These are phyloP conservation scores for Callaeas wilsoni DNA, from an alignment of 2,113 vertebrate genomes.

Conservation along the genomic window DNA sequence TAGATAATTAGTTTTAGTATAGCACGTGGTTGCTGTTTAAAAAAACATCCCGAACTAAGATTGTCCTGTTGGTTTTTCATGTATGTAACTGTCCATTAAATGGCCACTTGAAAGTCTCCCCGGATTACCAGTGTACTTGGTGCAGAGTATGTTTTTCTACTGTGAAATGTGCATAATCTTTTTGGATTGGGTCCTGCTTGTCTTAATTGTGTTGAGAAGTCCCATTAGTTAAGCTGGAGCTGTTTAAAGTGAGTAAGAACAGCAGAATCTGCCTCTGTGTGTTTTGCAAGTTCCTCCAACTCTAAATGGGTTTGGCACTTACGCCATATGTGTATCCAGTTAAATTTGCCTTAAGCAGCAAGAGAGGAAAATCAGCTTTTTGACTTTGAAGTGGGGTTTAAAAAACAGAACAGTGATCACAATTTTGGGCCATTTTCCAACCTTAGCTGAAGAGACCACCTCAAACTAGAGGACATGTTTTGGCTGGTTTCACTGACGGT, in stretches of 20 bases:
- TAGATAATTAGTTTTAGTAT: not conserved
- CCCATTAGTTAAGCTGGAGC: conserved; percentile 21
- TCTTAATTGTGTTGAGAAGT: conserved; percentile 18
- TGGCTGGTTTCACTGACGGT: conserved; percentile 43
- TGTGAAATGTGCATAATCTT: not conserved
- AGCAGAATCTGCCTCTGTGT: conserved; percentile 53
- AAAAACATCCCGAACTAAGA: not conserved
- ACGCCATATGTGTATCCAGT: conserved; percentile 38
- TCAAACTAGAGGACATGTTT: conserved; percentile 47
- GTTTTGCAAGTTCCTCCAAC: conserved; percentile 60
- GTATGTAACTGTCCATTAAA: not conserved
- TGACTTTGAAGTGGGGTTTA: conserved; percentile 52
- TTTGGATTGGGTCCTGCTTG: not conserved
- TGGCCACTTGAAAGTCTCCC: not conserved
- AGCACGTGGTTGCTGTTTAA: not conserved
- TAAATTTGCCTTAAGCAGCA: conserved; percentile 54
- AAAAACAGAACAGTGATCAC: conserved; percentile 26
- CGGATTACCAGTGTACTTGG: not conserved
- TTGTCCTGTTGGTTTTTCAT: not conserved
- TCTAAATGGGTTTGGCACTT: conserved; percentile 59
- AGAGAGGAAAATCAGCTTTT: conserved; percentile 48
- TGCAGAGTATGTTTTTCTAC: not conserved
- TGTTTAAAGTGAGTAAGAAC: conserved; percentile 58
- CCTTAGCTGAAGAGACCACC: conserved; percentile 46
- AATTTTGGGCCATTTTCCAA: conserved; percentile 44